Percentiles rank a stretch among this genome's conserved stretches.
phyloP scores from a whole-genome alignment of 1,140 invertebrate species.

The Lineus longissimus region DNA sequence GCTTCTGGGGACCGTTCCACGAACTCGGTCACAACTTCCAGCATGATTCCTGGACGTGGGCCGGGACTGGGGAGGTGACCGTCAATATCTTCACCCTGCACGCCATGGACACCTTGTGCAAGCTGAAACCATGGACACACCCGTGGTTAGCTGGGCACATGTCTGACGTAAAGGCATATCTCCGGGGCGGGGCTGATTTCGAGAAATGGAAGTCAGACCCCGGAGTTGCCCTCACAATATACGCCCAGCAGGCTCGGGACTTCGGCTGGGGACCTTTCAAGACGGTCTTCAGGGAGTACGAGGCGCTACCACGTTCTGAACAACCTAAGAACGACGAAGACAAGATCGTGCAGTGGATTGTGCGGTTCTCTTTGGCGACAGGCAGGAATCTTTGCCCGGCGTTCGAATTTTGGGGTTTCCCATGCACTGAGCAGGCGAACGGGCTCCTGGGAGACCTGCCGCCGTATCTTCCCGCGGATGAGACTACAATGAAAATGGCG shows the following conservation, averaged over 20 bases:
- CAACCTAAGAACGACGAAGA: neutral
- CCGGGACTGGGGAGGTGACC: slow-evolving; percentile 28
- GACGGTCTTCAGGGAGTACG: neutral
- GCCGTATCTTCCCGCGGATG: neutral
- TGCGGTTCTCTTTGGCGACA: neutral
- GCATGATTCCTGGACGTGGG: slow-evolving; percentile 23
- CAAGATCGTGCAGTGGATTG: neutral
- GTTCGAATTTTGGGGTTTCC: neutral
- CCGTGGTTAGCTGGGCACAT: slow-evolving; percentile 17
- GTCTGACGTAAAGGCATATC: slow-evolving; percentile 7
- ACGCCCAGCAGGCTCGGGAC: slow-evolving; percentile 2
- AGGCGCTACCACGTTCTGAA: neutral
- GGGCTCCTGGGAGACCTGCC: neutral
- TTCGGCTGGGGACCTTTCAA: slow-evolving; percentile 1
- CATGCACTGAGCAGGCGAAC: neutral
- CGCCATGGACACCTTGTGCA: slow-evolving; percentile 26
- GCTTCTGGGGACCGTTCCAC: slow-evolving; percentile 30
- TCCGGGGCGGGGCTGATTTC: slow-evolving; percentile 3
- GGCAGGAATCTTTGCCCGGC: neutral
- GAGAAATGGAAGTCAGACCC: neutral
- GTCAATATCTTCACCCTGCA: slow-evolving; percentile 31
- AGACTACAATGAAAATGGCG: neutral
- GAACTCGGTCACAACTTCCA: slow-evolving; percentile 36
- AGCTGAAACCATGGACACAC: slow-evolving; percentile 22
- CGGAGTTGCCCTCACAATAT: neutral